Evolutionary conservation across 2,888 invertebrate genomes (phyloP), one percentile per base, ranked within the genome.

Genomic region (Asteroscopus sphinx): DNA sequence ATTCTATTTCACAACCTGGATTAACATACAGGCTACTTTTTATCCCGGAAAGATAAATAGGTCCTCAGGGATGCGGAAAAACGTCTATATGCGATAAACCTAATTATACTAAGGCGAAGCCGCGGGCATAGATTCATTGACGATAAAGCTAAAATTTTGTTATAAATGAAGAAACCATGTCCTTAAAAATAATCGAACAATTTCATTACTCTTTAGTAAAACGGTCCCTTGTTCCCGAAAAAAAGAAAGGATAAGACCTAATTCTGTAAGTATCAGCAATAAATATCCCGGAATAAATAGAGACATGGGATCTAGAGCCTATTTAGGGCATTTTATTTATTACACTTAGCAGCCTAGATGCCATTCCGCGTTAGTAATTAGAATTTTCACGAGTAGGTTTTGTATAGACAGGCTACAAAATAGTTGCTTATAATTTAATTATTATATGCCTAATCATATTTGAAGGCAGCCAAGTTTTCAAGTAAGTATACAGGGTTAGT

Each of bases 231-330:
- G 7, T 37, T 41, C 36, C 15, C 30, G 21, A 32, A 37, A 55
- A 69, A 65, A 16, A 7, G 8, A 28, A 6, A 47, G 47, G 44
- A 47, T 17, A 33, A 25, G 40, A 52, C 40, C 47, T 73, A 67
- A 60, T 68, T 73, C 44, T 52, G 47, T 12, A 36, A 68, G 44
- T 41, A 71, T 46, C 39, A 0, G 26, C 42, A 6, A 67, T 67
- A 73, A 73, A 67, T 73, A 73, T 60, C 5, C 4, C 3, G 73
- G 32, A 68, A 73, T 68, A 73, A 73, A 67, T 67, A 67, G 68
- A 68, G 68, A 73, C 47, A 48, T 48, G 41, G 45, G 62, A 40
- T 40, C 44, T 41, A 15, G 35, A 36, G 52, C 40, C 73, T 52
- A 68, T 52, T 73, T 46, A 60, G 51, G 52, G 39, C 33, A 25